Percentiles rank a stretch among this genome's conserved stretches.
These are phyloP conservation scores for Caenorhabditis sp. DNA, from an alignment of 2,888 invertebrate genomes.

Conservation along the genomic window DNA sequence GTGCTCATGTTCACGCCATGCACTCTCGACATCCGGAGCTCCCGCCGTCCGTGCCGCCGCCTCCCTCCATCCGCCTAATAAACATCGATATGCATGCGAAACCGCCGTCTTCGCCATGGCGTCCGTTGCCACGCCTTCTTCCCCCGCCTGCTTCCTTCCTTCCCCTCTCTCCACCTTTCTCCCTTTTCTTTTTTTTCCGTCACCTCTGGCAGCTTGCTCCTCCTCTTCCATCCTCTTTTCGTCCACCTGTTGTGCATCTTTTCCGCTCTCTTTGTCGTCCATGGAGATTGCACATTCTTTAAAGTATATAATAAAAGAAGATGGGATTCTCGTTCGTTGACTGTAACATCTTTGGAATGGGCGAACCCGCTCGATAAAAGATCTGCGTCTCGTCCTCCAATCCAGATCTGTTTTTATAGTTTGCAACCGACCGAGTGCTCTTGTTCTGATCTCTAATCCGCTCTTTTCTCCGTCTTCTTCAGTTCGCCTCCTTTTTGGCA, in stretches of 20 bases:
- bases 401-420: background rate
- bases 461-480: background rate
- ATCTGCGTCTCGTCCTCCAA: background rate
- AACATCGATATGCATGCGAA: conserved; percentile 49
- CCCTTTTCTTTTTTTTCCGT: conserved; percentile 11
- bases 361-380: background rate
- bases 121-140: conserved; percentile 49
- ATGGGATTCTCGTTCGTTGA: too few species aligned
- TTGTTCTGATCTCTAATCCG: conserved; percentile 3
- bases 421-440: background rate
- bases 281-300: too few species aligned
- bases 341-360: background rate
- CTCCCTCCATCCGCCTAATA: conserved; percentile 44
- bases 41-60: background rate
- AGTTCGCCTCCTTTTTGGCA: background rate
- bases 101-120: conserved; percentile 31
- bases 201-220: conserved; percentile 21
- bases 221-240: background rate
- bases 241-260: conserved; percentile 1
- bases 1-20: conserved; percentile 48
- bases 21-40: conserved; percentile 40
- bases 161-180: conserved; percentile 18
- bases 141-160: background rate
- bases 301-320: too few species aligned
- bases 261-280: background rate